A percentile compares a stretch with the other conserved stretches of the same genome.
Evolutionary conservation across 2,888 invertebrate genomes (phyloP).

Genomic region (Tribolium freemani): DNA sequence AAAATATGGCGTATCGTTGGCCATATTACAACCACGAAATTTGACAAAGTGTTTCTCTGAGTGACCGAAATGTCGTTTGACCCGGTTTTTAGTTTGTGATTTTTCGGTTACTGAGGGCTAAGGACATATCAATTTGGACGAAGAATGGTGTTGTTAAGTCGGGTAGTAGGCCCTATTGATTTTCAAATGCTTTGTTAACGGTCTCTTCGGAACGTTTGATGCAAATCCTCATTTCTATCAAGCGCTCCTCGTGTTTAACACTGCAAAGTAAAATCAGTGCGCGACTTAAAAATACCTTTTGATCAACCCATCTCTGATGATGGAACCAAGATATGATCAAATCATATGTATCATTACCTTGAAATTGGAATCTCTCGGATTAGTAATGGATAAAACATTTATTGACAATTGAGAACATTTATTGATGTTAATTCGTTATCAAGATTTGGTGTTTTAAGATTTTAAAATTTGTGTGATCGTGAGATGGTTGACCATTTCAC

Average conservation of each 20-base stretch:
- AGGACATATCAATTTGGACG: constrained; percentile 40
- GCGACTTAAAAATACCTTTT: constrained; percentile 47
- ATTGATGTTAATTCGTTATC: constrained; percentile 41
- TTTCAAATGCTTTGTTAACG: constrained; percentile 49
- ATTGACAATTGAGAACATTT: constrained; percentile 44
- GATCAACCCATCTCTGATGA: constrained; percentile 10
- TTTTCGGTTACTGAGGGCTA: constrained; percentile 35
- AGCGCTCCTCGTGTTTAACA: constrained; percentile 45
- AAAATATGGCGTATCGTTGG: constrained; percentile 37
- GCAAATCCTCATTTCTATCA: constrained; percentile 47
- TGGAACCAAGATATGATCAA: constrained; percentile 36
- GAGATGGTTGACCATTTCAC: constrained; percentile 62
- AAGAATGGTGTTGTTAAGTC: constrained; percentile 52
- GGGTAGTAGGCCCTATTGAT: constrained; percentile 64
- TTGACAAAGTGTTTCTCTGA: constrained; percentile 35
- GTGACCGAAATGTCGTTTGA: constrained; percentile 27
- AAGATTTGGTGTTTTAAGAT: constrained; percentile 45
- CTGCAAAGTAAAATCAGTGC: constrained; percentile 48
- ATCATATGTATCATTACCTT: constrained; percentile 48
- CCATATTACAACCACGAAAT: constrained; percentile 33
- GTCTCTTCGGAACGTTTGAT: constrained; percentile 47
- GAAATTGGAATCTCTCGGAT: constrained; percentile 34
- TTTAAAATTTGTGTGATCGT: constrained; percentile 40
- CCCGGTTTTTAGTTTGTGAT: constrained; percentile 38
- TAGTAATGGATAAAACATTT: constrained; percentile 50